These are phyloP conservation scores for Mesodorylaimus sp. DNA, from an alignment of 2,888 invertebrate species.

Conservation along the genomic window DNA sequence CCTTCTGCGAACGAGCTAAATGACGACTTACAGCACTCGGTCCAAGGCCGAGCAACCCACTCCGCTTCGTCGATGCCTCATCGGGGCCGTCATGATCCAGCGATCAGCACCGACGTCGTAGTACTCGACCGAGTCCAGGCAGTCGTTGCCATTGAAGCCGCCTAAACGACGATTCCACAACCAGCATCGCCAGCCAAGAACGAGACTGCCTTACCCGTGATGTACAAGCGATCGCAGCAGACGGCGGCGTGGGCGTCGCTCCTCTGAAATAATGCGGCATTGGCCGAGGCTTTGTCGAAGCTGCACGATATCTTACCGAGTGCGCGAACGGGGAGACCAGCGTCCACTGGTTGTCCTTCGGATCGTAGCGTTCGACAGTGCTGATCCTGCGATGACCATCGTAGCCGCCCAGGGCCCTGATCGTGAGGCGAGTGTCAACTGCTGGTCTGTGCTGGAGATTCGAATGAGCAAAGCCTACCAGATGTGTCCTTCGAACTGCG, in stretches of 20 bases:
- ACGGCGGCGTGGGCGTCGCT: constrained; percentile 34
- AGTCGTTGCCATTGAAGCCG: constrained; percentile 34
- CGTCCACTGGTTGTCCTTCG: constrained; percentile 54
- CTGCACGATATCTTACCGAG: no score
- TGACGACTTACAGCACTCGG: constrained; percentile 40
- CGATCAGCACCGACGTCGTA: constrained; percentile 57
- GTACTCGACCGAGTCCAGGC: constrained; percentile 50
- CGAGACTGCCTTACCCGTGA: constrained; percentile 17
- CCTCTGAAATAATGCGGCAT: no score
- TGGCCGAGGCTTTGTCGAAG: no score
- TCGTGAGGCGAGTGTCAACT: no score
- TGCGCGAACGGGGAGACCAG: no score
- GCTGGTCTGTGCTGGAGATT: no score
- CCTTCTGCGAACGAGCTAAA: background rate
- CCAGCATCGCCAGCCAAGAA: no score
- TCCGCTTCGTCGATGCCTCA: constrained; percentile 71
- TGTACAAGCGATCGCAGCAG: constrained; percentile 30
- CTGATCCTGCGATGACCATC: constrained; percentile 51
- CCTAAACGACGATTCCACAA: constrained; percentile 17
- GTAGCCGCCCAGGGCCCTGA: constrained; percentile 60
- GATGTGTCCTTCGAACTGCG: background rate
- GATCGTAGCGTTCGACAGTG: constrained; percentile 46
- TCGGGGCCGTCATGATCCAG: constrained; percentile 60
- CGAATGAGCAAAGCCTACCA: constrained; percentile 2
- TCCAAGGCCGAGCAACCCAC: constrained; percentile 72